Conservation (phyloP, 1,140 invertebrate genomes). For the Neodiprion lecontei region DNA sequence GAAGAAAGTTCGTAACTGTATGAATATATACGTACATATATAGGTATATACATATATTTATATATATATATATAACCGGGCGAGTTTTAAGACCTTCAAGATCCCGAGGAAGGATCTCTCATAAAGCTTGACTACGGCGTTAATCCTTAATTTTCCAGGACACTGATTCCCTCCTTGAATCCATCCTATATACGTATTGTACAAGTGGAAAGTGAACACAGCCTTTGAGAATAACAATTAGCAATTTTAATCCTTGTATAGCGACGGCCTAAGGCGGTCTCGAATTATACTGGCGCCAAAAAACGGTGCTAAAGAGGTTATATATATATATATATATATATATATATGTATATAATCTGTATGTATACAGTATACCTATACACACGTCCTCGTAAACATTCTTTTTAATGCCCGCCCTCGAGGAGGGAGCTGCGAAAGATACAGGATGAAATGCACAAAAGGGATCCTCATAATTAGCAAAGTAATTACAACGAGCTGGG, state of each 20-base stretch:
- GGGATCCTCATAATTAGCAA: slow-evolving; percentile 3
- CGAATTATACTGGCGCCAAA: background rate
- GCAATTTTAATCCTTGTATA: slow-evolving; percentile 47
- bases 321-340: background rate
- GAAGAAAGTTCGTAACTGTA: background rate
- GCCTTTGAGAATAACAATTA: slow-evolving; percentile 53
- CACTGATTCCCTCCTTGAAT: slow-evolving; percentile 24
- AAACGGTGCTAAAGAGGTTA: background rate
- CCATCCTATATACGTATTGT: too few species aligned
- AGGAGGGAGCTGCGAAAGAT: slow-evolving; percentile 21
- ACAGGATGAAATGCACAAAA: slow-evolving; percentile 2
- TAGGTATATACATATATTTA: background rate
- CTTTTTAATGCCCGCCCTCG: slow-evolving; percentile 33
- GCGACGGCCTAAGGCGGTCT: slow-evolving; percentile 25
- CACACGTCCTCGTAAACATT: slow-evolving; percentile 41
- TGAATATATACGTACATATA: background rate
- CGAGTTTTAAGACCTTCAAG: background rate
- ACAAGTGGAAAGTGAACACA: background rate
- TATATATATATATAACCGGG: background rate
- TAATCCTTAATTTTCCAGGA: slow-evolving; percentile 51
- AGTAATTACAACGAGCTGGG: background rate
- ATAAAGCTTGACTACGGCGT: slow-evolving; percentile 9
- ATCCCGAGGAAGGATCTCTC: background rate
- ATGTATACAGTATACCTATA: slow-evolving; percentile 41
- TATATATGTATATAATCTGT: background rate